A percentile compares a stretch with the other conserved stretches of the same genome.
phyloP scores from a whole-genome alignment of 1,140 invertebrate genomes.

The Hyphantria cunea region DNA sequence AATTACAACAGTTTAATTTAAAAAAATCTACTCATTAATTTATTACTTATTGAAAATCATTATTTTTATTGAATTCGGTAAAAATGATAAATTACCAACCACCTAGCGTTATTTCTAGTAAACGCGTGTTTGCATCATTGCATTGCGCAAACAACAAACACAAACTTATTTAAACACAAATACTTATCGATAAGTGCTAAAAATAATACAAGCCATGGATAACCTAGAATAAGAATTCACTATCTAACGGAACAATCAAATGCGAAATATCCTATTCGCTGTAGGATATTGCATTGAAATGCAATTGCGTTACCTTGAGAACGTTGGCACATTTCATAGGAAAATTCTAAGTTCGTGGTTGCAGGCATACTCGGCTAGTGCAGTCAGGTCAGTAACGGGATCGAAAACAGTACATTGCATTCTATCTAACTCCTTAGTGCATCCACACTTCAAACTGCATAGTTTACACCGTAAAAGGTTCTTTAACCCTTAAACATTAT shows the following conservation, averaged over 20 bases:
- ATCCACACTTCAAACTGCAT: conserved; percentile 30
- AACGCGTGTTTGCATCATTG: conserved; percentile 28
- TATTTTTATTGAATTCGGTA: too few relatives aligned
- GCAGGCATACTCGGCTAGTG: conserved; percentile 41
- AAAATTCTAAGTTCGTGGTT: conserved; percentile 28
- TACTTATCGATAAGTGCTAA: conserved; percentile 12
- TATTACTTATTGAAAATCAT: too few relatives aligned
- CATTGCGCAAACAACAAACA: conserved; percentile 25
- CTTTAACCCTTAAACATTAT: conserved; percentile 67
- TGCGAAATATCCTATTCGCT: conserved; percentile 16
- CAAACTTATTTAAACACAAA: conserved; percentile 12
- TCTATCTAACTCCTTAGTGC: conserved; percentile 41
- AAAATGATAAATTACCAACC: too few relatives aligned
- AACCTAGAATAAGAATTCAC: conserved; percentile 5
- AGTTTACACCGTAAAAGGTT: conserved; percentile 42
- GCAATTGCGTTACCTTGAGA: conserved; percentile 22
- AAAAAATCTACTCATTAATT: too few relatives aligned
- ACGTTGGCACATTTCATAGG: conserved; percentile 1
- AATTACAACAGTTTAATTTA: too few relatives aligned
- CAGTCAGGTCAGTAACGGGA: conserved; percentile 66
- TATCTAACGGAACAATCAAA: conserved; percentile 16
- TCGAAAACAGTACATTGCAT: conserved; percentile 49
- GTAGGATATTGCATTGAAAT: conserved; percentile 16
- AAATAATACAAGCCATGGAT: conserved; percentile 13
- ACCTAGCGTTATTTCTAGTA: background rate